Evolutionary conservation across 2,888 invertebrate genomes (phyloP).

Genomic region (Ceraclea dissimilis): DNA sequence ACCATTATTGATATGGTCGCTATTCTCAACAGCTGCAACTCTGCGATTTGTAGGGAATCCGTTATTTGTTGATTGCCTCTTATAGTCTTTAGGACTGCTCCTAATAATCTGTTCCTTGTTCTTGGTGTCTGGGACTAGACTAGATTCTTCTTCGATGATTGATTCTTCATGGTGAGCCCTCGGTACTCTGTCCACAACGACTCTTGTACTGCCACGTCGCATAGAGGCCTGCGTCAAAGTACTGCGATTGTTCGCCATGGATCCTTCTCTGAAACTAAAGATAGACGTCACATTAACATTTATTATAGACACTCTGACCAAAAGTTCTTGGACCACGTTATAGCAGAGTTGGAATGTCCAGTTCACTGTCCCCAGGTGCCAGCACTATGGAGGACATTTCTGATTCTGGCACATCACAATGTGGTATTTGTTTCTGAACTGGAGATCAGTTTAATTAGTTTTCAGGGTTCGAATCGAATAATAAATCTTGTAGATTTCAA

Average conservation of each 20-base stretch:
- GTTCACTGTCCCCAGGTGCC: too few species aligned
- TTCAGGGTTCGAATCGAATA: too few species aligned
- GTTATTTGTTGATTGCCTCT: conserved; percentile 18
- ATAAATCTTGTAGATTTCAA: too few species aligned
- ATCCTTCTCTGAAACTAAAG: conserved; percentile 29
- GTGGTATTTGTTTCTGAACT: too few species aligned
- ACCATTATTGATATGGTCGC: conserved; percentile 20
- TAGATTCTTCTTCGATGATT: conserved; percentile 11
- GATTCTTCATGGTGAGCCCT: conserved; percentile 14
- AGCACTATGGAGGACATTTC: too few species aligned
- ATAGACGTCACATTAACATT: neutral
- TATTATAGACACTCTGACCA: neutral
- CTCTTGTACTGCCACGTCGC: conserved; percentile 23
- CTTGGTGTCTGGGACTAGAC: neutral
- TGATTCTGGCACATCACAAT: too few species aligned
- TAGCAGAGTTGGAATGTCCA: too few species aligned
- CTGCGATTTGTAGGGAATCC: conserved; percentile 15
- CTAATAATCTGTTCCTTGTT: conserved; percentile 14
- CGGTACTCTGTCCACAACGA: conserved; percentile 20
- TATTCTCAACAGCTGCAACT: conserved; percentile 8
- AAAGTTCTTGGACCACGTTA: too few species aligned
- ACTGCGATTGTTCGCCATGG: conserved; percentile 29
- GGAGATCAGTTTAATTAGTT: too few species aligned
- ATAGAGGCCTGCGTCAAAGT: conserved; percentile 28
- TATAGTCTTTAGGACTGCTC: conserved; percentile 14